phyloP scores from a whole-genome alignment of 2,797 vertebrate species.

The Arnoldichthys spilopterus region DNA sequence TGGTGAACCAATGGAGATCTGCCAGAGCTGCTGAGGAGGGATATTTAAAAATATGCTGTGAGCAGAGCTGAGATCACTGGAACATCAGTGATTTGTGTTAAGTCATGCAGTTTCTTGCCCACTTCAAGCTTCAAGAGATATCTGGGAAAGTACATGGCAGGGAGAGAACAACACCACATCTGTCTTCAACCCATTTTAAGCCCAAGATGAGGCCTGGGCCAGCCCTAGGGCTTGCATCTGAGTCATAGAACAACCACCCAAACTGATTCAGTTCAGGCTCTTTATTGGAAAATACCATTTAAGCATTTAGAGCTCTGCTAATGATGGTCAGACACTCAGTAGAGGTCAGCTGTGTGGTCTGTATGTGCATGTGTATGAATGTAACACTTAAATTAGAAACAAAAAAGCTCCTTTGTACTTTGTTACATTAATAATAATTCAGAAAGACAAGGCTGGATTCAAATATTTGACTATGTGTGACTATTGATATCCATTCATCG shows the following conservation, averaged over 20 bases:
- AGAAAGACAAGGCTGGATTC: too few species aligned
- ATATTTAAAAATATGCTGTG: background rate
- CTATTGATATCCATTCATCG: too few species aligned
- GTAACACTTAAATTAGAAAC: too few species aligned
- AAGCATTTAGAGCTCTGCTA: background rate
- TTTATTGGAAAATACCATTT: background rate
- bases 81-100: constrained; percentile 3
- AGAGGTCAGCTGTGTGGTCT: too few species aligned
- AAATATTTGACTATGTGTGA: too few species aligned
- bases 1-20: background rate
- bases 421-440: too few species aligned
- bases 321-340: background rate
- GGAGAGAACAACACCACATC: constrained; percentile 10
- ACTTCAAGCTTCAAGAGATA: background rate
- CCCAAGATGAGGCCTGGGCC: background rate
- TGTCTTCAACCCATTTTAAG: background rate
- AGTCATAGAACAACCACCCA: background rate
- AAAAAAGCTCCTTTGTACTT: too few species aligned
- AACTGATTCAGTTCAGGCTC: background rate
- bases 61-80: constrained; percentile 17
- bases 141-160: background rate
- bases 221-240: background rate
- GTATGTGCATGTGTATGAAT: too few species aligned
- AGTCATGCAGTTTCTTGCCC: constrained; percentile 21
- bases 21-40: background rate